Conservation (phyloP, 2,888 invertebrate species). For the Folsomia manolachei region DNA sequence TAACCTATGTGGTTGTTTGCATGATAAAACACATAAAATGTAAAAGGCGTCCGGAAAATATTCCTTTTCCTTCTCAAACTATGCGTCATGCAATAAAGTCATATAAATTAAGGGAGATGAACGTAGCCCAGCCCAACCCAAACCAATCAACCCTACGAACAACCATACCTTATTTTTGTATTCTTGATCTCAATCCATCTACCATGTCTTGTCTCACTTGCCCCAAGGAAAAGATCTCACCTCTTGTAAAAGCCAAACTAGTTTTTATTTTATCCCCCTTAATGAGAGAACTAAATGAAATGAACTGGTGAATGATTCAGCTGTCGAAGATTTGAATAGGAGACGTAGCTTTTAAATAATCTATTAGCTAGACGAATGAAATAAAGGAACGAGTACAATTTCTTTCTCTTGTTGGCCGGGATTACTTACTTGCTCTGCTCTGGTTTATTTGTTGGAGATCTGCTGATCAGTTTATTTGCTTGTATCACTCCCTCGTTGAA, state of each 20-base stretch:
- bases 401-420: background rate
- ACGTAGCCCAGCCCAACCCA: no score
- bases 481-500: background rate
- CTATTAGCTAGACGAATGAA: no score
- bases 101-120: no score
- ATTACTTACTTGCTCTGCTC: background rate
- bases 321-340: slow-evolving; percentile 33
- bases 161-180: no score
- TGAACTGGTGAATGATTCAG: slow-evolving; percentile 31
- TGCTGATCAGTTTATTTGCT: slow-evolving; percentile 9
- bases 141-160: no score
- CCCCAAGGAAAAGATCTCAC: slow-evolving; percentile 9
- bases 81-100: no score
- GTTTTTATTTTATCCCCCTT: slow-evolving; percentile 43
- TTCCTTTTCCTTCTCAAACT: no score
- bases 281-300: slow-evolving; percentile 44
- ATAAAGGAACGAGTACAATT: slow-evolving; percentile 37
- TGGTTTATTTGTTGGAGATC: no score
- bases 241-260: slow-evolving; percentile 33
- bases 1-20: no score
- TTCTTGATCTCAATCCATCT: no score
- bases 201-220: slow-evolving; percentile 15
- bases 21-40: no score
- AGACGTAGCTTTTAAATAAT: slow-evolving; percentile 48
- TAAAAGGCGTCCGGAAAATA: no score